These are phyloP conservation scores for Siniperca scherzeri DNA, from an alignment of 2,797 vertebrate genomes.

Conservation along the genomic window DNA sequence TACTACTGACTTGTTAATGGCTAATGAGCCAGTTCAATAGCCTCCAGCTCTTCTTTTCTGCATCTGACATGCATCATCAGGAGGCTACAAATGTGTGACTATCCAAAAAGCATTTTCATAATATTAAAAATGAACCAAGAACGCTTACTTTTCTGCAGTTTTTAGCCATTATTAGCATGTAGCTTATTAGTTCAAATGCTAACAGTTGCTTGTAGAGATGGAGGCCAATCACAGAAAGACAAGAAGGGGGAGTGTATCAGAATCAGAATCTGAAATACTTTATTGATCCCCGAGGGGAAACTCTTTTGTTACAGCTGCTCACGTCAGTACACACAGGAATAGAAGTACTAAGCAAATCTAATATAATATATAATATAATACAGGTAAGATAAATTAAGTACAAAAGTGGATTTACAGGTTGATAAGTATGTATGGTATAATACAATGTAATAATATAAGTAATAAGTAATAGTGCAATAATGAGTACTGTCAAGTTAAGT, in stretches of 20 bases:
- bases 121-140: slow-evolving; percentile 9
- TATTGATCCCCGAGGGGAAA: no score
- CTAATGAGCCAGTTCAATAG: slow-evolving; percentile 58
- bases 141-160: background rate
- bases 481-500: no score
- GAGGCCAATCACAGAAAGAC: slow-evolving; percentile 1
- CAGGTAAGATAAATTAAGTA: no score
- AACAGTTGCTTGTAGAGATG: background rate
- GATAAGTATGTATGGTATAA: no score
- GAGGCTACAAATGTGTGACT: slow-evolving; percentile 36
- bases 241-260: background rate
- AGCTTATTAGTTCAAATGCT: slow-evolving; percentile 35
- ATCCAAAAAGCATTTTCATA: background rate
- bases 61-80: slow-evolving; percentile 34
- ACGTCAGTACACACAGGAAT: no score
- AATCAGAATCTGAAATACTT: no score
- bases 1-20: slow-evolving; percentile 39
- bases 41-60: slow-evolving; percentile 18
- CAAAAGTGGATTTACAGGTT: no score
- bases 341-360: no score
- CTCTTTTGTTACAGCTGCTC: no score
- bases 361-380: no score
- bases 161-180: background rate
- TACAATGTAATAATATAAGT: no score
- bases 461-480: no score